These are phyloP conservation scores for Drosophila imparisetae DNA, from an alignment of 2,888 invertebrate genomes.

Conservation along the genomic window DNA sequence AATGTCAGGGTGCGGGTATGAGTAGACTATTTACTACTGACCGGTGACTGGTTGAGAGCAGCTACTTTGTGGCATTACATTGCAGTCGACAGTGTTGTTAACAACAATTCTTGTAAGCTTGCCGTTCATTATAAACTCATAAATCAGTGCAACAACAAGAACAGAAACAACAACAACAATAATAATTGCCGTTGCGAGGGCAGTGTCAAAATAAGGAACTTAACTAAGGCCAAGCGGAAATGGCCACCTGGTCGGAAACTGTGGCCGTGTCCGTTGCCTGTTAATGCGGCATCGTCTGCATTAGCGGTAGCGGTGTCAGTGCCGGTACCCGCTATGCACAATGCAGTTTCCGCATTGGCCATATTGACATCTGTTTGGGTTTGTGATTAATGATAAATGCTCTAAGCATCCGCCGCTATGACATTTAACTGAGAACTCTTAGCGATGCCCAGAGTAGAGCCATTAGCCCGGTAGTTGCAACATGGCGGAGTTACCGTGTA, in stretches of 20 bases:
- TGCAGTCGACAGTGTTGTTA: slow-evolving; percentile 65
- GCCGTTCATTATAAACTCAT: slow-evolving; percentile 81
- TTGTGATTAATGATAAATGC: slow-evolving; percentile 79
- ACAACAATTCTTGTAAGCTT: slow-evolving; percentile 79
- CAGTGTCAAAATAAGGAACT: slow-evolving; percentile 63
- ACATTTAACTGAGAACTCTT: slow-evolving; percentile 60
- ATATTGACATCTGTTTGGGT: slow-evolving; percentile 72
- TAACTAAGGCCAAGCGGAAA: slow-evolving; percentile 45
- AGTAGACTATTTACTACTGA: slow-evolving; percentile 23
- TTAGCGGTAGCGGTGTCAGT: slow-evolving; percentile 19
- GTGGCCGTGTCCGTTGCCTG: slow-evolving; percentile 18
- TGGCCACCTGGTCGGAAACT: slow-evolving; percentile 54
- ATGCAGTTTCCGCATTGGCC: slow-evolving; percentile 66
- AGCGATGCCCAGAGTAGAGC: slow-evolving; percentile 38
- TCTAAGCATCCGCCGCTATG: slow-evolving; percentile 74
- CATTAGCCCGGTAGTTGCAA: slow-evolving; percentile 53
- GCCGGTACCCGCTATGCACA: slow-evolving; percentile 30
- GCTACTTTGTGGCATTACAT: slow-evolving; percentile 54
- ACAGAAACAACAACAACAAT: slow-evolving; percentile 28
- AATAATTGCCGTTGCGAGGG: slow-evolving; percentile 72
- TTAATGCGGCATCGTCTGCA: slow-evolving; percentile 28
- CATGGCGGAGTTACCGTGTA: slow-evolving; percentile 8
- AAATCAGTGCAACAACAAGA: slow-evolving; percentile 65
- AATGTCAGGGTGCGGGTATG: slow-evolving; percentile 51
- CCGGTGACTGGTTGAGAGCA: slow-evolving; percentile 40